Evolutionary conservation across 2,888 invertebrate species (phyloP).

Genomic region (Tolmerus cingulatus): DNA sequence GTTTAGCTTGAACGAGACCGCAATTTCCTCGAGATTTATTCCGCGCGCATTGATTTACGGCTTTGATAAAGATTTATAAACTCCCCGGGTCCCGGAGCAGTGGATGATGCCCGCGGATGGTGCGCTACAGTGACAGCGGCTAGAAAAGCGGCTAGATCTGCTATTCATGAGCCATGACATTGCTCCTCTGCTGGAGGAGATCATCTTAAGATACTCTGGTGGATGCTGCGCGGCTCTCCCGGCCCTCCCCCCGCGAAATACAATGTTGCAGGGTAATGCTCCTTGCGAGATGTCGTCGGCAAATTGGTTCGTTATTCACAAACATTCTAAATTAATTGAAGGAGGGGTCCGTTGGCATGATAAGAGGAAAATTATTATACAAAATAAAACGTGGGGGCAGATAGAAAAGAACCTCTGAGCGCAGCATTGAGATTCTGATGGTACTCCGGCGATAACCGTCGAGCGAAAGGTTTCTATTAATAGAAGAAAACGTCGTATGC

Average conservation of each 20-base stretch:
- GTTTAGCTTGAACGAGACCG: slow-evolving; percentile 33
- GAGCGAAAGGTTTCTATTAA: slow-evolving; percentile 5
- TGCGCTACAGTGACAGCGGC: background rate
- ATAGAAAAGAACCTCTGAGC: background rate
- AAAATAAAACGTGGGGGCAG: slow-evolving; percentile 13
- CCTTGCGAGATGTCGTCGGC: slow-evolving; percentile 3
- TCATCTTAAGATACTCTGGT: slow-evolving; percentile 16
- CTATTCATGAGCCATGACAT: slow-evolving; percentile 37
- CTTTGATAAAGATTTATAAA: slow-evolving; percentile 40
- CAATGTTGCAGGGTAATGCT: slow-evolving; percentile 35
- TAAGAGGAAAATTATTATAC: slow-evolving; percentile 21
- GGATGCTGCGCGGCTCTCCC: background rate
- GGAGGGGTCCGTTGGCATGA: slow-evolving; percentile 13
- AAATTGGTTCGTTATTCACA: slow-evolving; percentile 29
- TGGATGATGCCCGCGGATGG: background rate
- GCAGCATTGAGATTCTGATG: background rate
- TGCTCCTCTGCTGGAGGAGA: slow-evolving; percentile 3
- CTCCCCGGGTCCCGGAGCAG: background rate
- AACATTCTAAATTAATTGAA: slow-evolving; percentile 27
- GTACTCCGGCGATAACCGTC: background rate
- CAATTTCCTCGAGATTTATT: slow-evolving; percentile 46
- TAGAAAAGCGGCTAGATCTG: background rate
- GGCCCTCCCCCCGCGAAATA: background rate
- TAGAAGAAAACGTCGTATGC: background rate
- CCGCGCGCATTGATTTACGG: slow-evolving; percentile 46